Evolutionary conservation across 1,140 invertebrate species (phyloP).

Genomic region (Adelges cooleyi): DNA sequence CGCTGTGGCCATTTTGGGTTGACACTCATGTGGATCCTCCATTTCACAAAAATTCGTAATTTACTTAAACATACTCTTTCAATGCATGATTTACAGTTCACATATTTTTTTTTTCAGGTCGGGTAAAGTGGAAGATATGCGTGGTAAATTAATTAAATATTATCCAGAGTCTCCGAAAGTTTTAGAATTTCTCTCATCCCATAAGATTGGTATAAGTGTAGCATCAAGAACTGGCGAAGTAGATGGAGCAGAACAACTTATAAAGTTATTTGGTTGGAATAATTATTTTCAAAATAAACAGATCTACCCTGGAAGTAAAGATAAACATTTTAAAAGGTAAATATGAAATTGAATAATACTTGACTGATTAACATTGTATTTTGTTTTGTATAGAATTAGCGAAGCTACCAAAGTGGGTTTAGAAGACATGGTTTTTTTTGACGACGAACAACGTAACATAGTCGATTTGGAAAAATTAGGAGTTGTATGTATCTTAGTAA

Average conservation of each 20-base stretch:
- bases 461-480: slow-evolving; percentile 45
- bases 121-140: slow-evolving; percentile 44
- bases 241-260: slow-evolving; percentile 51
- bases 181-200: slow-evolving; percentile 44
- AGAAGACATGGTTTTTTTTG: slow-evolving; percentile 57
- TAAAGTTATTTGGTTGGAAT: slow-evolving; percentile 56
- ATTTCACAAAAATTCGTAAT: slow-evolving; percentile 42
- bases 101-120: slow-evolving; percentile 30
- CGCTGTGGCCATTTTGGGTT: slow-evolving; percentile 65
- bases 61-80: background rate
- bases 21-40: slow-evolving; percentile 58
- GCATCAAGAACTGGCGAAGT: slow-evolving; percentile 57
- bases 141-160: slow-evolving; percentile 42
- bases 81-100: background rate
- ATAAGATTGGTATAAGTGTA: slow-evolving; percentile 48
- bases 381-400: slow-evolving; percentile 11
- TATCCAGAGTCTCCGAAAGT: slow-evolving; percentile 52
- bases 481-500: slow-evolving; percentile 46
- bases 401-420: slow-evolving; percentile 11
- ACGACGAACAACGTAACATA: slow-evolving; percentile 54
- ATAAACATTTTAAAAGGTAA: slow-evolving; percentile 56
- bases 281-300: slow-evolving; percentile 58
- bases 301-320: slow-evolving; percentile 63
- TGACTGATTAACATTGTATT: background rate
- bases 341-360: slow-evolving; percentile 30